A percentile compares a stretch with the other conserved stretches of the same genome.
These are phyloP conservation scores for Hiodon alosoides DNA, from an alignment of 2,113 vertebrate genomes.

Conservation along the genomic window DNA sequence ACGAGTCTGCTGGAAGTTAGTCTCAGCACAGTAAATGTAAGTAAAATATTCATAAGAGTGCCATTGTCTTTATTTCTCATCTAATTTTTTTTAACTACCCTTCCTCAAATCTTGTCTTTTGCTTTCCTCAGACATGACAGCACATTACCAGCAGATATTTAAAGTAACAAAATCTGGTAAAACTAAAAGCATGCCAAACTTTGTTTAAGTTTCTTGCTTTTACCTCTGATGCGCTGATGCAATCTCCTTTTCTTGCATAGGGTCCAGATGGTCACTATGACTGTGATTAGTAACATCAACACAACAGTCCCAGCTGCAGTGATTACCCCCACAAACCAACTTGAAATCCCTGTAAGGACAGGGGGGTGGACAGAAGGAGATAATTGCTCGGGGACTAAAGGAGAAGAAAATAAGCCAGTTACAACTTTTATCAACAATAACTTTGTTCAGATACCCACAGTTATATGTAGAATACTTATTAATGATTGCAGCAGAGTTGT, in stretches of 20 bases:
- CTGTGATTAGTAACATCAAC: slow-evolving; percentile 21
- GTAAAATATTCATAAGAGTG: too few species aligned
- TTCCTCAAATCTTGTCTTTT: too few species aligned
- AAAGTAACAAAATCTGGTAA: too few species aligned
- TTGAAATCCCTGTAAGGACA: fast-evolving
- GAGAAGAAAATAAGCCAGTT: background rate
- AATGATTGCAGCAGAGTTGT: background rate
- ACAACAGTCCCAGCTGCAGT: slow-evolving; percentile 19
- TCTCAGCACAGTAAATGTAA: too few species aligned
- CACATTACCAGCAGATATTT: too few species aligned
- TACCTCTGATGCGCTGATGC: slow-evolving; percentile 38
- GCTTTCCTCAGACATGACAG: too few species aligned
- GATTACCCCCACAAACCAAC: slow-evolving; percentile 26
- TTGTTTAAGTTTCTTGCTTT: background rate
- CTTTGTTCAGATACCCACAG: background rate
- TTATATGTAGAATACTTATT: background rate
- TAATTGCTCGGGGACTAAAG: slow-evolving; percentile 20
- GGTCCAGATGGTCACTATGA: slow-evolving; percentile 3
- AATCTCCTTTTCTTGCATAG: slow-evolving; percentile 3
- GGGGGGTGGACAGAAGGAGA: background rate
- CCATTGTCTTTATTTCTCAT: too few species aligned
- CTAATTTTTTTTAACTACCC: too few species aligned
- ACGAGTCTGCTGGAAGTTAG: too few species aligned
- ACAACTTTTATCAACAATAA: background rate
- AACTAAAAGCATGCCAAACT: background rate